Conservation (phyloP, 2,888 invertebrate species). For the Neuroscelio doddi region DNA sequence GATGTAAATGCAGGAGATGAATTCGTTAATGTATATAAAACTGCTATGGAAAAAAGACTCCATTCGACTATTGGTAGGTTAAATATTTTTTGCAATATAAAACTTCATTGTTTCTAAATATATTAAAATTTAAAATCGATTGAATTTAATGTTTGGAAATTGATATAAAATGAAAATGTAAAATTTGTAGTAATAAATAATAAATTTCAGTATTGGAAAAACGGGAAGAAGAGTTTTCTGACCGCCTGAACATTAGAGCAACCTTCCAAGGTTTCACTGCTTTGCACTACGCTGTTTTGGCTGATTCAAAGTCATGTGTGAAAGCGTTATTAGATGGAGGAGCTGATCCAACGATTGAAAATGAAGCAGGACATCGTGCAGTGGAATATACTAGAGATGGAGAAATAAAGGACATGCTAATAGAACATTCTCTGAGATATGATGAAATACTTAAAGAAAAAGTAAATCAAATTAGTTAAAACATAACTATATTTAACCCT, state of each 20-base stretch:
- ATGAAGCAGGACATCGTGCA: constrained; percentile 85
- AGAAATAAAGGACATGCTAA: constrained; percentile 78
- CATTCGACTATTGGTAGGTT: constrained; percentile 82
- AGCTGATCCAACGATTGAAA: constrained; percentile 82
- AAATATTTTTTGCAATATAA: not conserved
- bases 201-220: constrained; percentile 74
- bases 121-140: too few species aligned
- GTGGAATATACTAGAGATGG: constrained; percentile 81
- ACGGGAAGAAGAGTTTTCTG: constrained; percentile 89
- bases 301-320: constrained; percentile 79
- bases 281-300: constrained; percentile 89
- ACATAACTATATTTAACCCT: too few species aligned
- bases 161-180: too few species aligned
- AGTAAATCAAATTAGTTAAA: constrained; percentile 53
- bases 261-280: constrained; percentile 90
- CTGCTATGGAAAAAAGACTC: constrained; percentile 78
- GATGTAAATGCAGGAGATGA: constrained; percentile 84
- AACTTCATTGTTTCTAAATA: too few species aligned
- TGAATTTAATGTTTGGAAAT: too few species aligned
- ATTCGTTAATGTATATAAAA: constrained; percentile 80
- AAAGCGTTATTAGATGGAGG: constrained; percentile 81
- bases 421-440: constrained; percentile 73
- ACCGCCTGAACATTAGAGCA: constrained; percentile 79
- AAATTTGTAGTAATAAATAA: constrained; percentile 1
- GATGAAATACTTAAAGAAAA: constrained; percentile 65